phyloP scores from a whole-genome alignment of 1,140 invertebrate species.

The Bombus haemorrhoidalis region DNA sequence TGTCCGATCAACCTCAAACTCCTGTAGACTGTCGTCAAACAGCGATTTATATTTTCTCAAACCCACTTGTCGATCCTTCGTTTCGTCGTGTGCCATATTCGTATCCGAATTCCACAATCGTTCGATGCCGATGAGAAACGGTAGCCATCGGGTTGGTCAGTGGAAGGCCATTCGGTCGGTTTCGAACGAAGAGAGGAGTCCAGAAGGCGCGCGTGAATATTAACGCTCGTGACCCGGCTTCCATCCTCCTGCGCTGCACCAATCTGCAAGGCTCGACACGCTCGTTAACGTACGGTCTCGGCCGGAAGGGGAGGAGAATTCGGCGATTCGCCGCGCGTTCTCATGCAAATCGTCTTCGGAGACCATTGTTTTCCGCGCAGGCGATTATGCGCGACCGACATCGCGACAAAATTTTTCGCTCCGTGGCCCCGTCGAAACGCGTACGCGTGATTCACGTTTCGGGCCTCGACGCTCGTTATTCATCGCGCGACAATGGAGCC shows the following conservation, averaged over 20 bases:
- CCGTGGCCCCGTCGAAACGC: conserved; percentile 8
- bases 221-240: conserved; percentile 47
- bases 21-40: too few species aligned
- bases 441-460: conserved; percentile 58
- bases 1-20: too few species aligned
- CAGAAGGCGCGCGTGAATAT: conserved; percentile 47
- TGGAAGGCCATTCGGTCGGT: conserved; percentile 41
- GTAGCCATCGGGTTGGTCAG: neutral
- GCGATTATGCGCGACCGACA: conserved; percentile 58
- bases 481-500: conserved; percentile 57
- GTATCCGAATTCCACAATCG: neutral
- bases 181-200: neutral
- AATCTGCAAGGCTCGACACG: conserved; percentile 69
- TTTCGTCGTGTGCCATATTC: neutral
- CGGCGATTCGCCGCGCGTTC: conserved; percentile 59
- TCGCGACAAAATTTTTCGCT: conserved; percentile 52
- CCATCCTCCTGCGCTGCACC: conserved; percentile 54
- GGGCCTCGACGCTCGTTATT: conserved; percentile 59
- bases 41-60: neutral
- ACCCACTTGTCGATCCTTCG: neutral
- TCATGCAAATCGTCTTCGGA: conserved; percentile 68
- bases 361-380: conserved; percentile 67
- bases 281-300: conserved; percentile 58
- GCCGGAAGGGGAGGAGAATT: conserved; percentile 28
- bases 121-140: neutral